Evolutionary conservation across 2,113 vertebrate species (phyloP), one percentile per base, ranked within the genome.

Genomic region (Triplophysa tibetana): DNA sequence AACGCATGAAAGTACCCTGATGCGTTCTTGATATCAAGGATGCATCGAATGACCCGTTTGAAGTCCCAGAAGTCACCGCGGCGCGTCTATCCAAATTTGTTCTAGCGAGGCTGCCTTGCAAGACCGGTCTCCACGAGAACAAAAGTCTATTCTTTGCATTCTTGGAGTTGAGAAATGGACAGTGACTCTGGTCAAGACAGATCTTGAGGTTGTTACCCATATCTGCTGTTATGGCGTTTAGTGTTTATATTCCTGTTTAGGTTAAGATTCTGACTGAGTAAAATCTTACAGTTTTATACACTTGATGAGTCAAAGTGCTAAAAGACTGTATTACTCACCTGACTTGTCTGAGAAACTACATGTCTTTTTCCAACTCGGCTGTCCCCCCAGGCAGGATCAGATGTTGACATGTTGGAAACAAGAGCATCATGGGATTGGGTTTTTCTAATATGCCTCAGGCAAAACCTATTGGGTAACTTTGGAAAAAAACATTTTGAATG

Each of bases 331-430:
- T 50, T 70, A 79, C 52, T 58, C 66, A 65, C 19, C 62, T 60
- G 67, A 75, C 10, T 41, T 56, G 50, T 38, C 62, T 26, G 16
- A 52, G 79, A 50, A 2, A 26, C 64, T 45, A 4, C 23, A 50
- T 56, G 41, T 45, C 45, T 54, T 77, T 33, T 70, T 63, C 52
- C 66, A 38, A 21, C 11, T 24, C 52, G 23, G 60, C 38, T 23
- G 21, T 64, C 66, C 26, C 24, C 69, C 63, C 69, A 77, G 68
- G 48, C 67, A 21, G 58, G 65, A n/a, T 33, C 48, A 80, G 81
- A 80, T 70, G 87, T 21, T 58, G 86, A 91, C 88, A 88, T 75
- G 70, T 88, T 85, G 78, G 29, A 33, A 79, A 19, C 45, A 76
- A 81, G 33, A 73, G 69, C 77, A 83, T 76, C 54, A 11, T 50